Conservation (phyloP, 2,113 vertebrate genomes). For the Toxostoma redivivum region DNA sequence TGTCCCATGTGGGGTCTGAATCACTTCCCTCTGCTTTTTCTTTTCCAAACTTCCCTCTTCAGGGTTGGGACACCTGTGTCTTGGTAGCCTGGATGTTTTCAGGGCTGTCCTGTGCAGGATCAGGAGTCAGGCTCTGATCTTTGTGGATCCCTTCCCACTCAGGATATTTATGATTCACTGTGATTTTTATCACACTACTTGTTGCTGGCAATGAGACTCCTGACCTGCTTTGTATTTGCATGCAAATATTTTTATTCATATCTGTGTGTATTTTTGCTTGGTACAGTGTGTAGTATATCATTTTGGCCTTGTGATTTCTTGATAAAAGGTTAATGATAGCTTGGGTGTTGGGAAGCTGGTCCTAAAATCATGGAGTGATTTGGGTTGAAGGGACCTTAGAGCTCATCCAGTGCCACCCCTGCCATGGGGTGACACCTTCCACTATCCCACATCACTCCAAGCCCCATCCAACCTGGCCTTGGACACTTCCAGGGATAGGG, state of each 20-base stretch:
- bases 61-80: not conserved
- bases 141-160: not conserved
- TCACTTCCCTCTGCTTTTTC: not conserved
- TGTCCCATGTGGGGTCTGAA: accelerated
- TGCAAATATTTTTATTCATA: not conserved
- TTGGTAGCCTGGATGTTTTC: not conserved
- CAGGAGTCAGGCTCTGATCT: not conserved
- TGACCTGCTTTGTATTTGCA: not conserved
- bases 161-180: not conserved
- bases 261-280: not conserved
- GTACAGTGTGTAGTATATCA: not conserved
- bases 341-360: not conserved
- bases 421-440: not conserved
- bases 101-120: not conserved
- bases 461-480: accelerated
- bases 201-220: not conserved
- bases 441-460: not conserved
- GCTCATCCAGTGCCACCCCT: not conserved
- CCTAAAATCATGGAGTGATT: not conserved
- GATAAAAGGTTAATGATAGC: not conserved
- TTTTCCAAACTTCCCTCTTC: not conserved
- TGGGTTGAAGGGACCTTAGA: not conserved
- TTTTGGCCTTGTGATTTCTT: not conserved
- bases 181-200: not conserved
- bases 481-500: not conserved